A percentile compares a stretch with the other conserved stretches of the same genome.
These are phyloP conservation scores for Stenopsyche tienmushanensis DNA, from an alignment of 1,140 invertebrate genomes.

Conservation along the genomic window DNA sequence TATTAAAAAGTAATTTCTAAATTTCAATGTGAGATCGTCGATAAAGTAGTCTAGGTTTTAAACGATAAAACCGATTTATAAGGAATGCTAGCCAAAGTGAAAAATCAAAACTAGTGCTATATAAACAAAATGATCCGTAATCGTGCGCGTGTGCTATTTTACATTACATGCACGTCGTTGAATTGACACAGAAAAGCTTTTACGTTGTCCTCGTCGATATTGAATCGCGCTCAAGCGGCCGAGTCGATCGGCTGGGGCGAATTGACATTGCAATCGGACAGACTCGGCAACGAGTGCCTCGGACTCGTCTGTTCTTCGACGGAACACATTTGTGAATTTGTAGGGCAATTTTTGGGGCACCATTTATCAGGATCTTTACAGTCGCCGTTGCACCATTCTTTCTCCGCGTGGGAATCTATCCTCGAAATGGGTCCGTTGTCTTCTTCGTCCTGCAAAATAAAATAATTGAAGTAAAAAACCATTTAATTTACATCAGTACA, in stretches of 20 bases:
- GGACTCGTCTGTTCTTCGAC: conserved; percentile 27
- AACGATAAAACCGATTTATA: too few relatives aligned
- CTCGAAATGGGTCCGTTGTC: not conserved
- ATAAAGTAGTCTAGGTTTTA: too few relatives aligned
- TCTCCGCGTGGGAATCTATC: not conserved
- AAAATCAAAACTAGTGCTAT: too few relatives aligned
- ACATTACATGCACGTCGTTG: too few relatives aligned
- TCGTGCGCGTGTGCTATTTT: too few relatives aligned
- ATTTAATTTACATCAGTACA: not conserved
- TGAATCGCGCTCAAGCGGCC: too few relatives aligned
- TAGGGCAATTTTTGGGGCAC: conserved; percentile 1
- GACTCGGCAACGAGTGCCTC: conserved; percentile 6
- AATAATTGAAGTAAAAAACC: not conserved
- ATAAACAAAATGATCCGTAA: too few relatives aligned
- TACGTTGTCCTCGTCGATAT: too few relatives aligned
- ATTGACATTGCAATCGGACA: conserved; percentile 33
- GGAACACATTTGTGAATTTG: conserved; percentile 5
- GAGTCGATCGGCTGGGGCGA: conserved; percentile 37
- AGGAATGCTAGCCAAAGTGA: too few relatives aligned
- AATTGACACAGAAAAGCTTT: too few relatives aligned
- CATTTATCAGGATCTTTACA: not conserved
- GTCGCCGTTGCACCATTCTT: conserved; percentile 4
- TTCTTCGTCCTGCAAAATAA: conserved; percentile 5
- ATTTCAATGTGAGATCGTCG: too few relatives aligned
- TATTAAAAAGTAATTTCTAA: too few relatives aligned